Evolutionary conservation across 2,888 invertebrate genomes (phyloP).

Genomic region (Ommatoiulus sabulosus): DNA sequence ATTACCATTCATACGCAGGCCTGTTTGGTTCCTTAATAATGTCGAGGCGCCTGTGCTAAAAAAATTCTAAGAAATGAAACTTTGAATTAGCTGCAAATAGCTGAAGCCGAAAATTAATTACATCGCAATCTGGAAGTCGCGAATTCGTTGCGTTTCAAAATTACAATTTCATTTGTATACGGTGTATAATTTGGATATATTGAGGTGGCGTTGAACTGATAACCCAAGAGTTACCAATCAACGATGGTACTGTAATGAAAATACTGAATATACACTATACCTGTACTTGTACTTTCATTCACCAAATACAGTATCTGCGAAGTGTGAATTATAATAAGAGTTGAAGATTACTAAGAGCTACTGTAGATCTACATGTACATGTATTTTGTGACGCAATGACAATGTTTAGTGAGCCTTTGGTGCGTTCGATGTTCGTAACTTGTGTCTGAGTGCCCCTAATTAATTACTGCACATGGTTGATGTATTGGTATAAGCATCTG

Average conservation of each 20-base stretch:
- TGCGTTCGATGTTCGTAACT: too few relatives aligned
- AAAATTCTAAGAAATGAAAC: neutral
- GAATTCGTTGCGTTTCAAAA: neutral
- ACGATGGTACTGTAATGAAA: neutral
- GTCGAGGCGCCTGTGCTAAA: neutral
- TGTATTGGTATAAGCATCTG: too few relatives aligned
- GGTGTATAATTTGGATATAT: neutral
- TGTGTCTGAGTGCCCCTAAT: too few relatives aligned
- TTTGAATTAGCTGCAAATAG: conserved; percentile 17
- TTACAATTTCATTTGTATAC: conserved; percentile 14
- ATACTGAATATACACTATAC: too few relatives aligned
- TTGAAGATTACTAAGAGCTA: too few relatives aligned
- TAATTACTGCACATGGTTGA: too few relatives aligned
- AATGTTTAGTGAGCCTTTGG: too few relatives aligned
- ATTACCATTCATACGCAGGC: neutral
- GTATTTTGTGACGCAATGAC: too few relatives aligned
- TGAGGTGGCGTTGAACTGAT: neutral
- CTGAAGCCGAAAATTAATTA: conserved; percentile 21
- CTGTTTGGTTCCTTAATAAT: neutral
- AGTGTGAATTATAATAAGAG: too few relatives aligned
- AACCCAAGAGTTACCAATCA: neutral
- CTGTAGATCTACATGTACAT: too few relatives aligned
- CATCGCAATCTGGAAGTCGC: neutral
- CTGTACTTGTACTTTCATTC: too few relatives aligned
- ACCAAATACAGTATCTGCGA: too few relatives aligned